Conservation (phyloP, 2,113 vertebrate species). For the Numenius arquata region DNA sequence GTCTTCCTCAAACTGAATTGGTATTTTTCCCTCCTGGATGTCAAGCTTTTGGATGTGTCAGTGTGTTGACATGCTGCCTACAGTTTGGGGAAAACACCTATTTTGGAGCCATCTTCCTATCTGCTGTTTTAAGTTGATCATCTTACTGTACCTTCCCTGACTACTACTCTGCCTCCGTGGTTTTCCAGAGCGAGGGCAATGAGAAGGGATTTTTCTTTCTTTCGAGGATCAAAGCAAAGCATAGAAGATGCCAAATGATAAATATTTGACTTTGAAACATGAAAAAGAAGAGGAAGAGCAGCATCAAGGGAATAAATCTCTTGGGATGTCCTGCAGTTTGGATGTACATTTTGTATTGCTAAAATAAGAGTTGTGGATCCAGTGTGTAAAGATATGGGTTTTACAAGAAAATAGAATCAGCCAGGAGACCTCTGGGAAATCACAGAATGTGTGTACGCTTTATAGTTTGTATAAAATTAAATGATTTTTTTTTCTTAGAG, state of each 20-base stretch:
- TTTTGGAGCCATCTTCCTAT: neutral
- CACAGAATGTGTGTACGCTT: conserved; percentile 61
- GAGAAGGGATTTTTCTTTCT: neutral
- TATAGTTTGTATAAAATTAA: conserved; percentile 71
- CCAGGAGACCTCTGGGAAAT: conserved; percentile 67
- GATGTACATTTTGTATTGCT: neutral
- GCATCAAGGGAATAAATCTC: neutral
- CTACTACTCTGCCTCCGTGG: neutral
- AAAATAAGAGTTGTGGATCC: neutral
- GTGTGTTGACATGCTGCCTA: neutral
- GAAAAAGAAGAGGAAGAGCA: neutral
- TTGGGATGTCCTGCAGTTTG: neutral
- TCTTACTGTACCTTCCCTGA: neutral
- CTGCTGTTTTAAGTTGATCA: neutral
- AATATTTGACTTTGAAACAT: conserved; percentile 50
- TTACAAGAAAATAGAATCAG: conserved; percentile 36
- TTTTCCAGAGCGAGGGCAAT: neutral
- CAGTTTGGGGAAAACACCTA: neutral
- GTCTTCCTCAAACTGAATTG: neutral
- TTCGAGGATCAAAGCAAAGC: neutral
- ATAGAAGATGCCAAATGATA: neutral
- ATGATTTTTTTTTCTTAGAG: neutral
- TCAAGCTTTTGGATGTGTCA: neutral
- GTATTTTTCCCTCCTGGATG: neutral
- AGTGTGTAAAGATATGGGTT: neutral